These are phyloP conservation scores for Chrysolina americana DNA, from an alignment of 2,888 invertebrate species.

Conservation along the genomic window DNA sequence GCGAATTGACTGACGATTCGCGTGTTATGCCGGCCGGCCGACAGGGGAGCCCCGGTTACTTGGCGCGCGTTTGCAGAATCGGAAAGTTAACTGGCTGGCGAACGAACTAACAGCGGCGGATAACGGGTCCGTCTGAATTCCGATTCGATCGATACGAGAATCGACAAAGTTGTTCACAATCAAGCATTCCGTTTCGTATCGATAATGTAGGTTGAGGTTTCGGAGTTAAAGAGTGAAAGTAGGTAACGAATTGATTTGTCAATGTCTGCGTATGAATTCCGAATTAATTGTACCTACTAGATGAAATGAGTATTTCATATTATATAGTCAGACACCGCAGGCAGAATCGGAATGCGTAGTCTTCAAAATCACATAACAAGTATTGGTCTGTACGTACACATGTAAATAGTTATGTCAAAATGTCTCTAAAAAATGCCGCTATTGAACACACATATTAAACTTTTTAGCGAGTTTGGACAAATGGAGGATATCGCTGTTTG, in stretches of 20 bases:
- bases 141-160: conserved; percentile 26
- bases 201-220: conserved; percentile 37
- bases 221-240: conserved; percentile 38
- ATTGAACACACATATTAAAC: too few species aligned
- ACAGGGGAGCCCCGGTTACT: conserved; percentile 42
- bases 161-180: conserved; percentile 17
- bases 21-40: conserved; percentile 40
- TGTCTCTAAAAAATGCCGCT: too few species aligned
- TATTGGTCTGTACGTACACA: too few species aligned
- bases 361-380: too few species aligned
- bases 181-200: conserved; percentile 26
- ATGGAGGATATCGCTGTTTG: too few species aligned
- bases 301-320: conserved; percentile 1
- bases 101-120: not conserved
- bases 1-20: conserved; percentile 52
- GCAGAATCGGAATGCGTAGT: not conserved
- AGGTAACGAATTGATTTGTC: conserved; percentile 38
- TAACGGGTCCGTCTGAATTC: conserved; percentile 28
- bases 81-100: conserved; percentile 9
- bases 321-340: not conserved
- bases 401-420: too few species aligned
- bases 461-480: too few species aligned
- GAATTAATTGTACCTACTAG: not conserved
- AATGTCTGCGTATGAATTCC: conserved; percentile 31
- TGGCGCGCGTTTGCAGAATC: conserved; percentile 34